Percentiles rank a stretch among this genome's conserved stretches.
These are phyloP conservation scores for Cheilosia grossa DNA, from an alignment of 2,888 invertebrate species.

Conservation along the genomic window DNA sequence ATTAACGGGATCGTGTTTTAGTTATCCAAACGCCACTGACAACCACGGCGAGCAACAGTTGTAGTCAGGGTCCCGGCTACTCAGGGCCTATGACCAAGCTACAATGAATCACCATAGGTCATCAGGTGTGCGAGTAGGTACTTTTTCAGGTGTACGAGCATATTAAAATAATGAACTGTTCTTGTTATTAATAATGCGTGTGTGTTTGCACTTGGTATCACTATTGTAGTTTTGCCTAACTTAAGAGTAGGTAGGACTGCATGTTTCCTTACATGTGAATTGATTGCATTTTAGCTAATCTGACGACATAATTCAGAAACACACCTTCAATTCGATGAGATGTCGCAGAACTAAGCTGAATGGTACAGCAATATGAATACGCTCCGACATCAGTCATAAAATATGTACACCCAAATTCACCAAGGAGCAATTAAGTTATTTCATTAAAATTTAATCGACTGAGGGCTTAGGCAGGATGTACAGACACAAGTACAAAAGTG, in stretches of 20 bases:
- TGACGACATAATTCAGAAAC: conserved; percentile 48
- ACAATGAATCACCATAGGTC: not conserved
- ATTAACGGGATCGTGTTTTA: conserved; percentile 66
- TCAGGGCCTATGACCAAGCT: not conserved
- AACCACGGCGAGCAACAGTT: conserved; percentile 60
- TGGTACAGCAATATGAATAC: not conserved
- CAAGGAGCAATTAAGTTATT: conserved; percentile 40
- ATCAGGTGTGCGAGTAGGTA: not conserved
- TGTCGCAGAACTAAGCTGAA: not conserved
- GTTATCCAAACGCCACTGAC: conserved; percentile 50
- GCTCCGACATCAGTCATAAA: conserved; percentile 19
- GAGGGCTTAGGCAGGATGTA: not conserved
- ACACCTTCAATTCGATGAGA: conserved; percentile 38
- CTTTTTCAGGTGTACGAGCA: no score
- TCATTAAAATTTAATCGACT: conserved; percentile 32
- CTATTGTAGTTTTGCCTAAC: not conserved
- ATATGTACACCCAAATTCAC: conserved; percentile 34
- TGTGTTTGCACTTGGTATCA: not conserved
- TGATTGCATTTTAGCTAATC: conserved; percentile 50
- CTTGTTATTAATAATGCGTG: not conserved
- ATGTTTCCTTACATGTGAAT: not conserved
- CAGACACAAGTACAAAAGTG: not conserved
- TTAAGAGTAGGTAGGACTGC: not conserved
- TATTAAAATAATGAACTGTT: not conserved
- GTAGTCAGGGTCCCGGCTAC: conserved; percentile 6